Percentiles rank a stretch among this genome's conserved stretches.
phyloP scores from a whole-genome alignment of 2,888 invertebrate genomes.

The Spisula solida region DNA sequence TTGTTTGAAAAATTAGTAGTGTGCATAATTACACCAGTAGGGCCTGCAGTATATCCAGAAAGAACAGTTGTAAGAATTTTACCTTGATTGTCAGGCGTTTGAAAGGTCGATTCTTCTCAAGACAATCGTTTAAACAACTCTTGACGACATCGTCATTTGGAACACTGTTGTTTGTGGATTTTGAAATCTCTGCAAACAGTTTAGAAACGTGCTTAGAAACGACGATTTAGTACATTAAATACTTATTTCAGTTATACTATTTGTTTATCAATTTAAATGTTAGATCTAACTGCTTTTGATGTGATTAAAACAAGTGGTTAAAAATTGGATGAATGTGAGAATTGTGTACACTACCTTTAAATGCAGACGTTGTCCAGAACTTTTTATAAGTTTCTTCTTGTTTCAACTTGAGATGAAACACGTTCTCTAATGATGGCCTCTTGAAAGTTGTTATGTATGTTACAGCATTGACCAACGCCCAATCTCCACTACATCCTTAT shows the following conservation, averaged over 20 bases:
- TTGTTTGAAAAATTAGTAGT: too few relatives aligned
- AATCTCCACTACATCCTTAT: not conserved
- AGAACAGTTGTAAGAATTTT: not conserved
- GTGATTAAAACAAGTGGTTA: not conserved
- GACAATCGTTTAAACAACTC: not conserved
- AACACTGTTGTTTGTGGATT: not conserved
- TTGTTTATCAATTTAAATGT: too few relatives aligned
- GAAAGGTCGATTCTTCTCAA: not conserved
- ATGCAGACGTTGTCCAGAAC: constrained; percentile 1
- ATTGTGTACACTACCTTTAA: not conserved
- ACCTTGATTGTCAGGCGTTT: not conserved
- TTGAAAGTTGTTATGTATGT: not conserved
- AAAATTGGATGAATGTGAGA: not conserved
- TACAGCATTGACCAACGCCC: not conserved
- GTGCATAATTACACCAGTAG: too few relatives aligned
- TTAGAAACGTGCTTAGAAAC: not conserved
- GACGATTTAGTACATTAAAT: too few relatives aligned
- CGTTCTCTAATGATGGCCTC: not conserved
- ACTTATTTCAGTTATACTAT: too few relatives aligned
- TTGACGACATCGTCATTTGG: not conserved
- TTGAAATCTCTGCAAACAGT: not conserved
- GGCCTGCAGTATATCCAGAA: too few relatives aligned
- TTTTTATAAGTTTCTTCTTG: not conserved
- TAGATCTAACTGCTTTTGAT: too few relatives aligned
- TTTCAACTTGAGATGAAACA: not conserved